Conservation (phyloP, 2,888 invertebrate species). For the Gibbula magus region DNA sequence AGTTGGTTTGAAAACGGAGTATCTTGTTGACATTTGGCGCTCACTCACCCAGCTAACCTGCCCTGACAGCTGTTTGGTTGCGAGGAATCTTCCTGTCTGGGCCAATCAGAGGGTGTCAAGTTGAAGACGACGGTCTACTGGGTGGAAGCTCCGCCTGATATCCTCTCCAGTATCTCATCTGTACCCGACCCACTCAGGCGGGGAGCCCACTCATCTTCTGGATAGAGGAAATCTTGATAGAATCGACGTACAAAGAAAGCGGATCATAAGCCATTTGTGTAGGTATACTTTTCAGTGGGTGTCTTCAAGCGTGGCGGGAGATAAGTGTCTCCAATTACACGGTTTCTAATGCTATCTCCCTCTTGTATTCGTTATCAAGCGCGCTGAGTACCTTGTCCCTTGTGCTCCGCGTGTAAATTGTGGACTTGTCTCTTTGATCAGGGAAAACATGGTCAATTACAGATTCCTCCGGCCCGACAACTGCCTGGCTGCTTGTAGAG, state of each 20-base stretch:
- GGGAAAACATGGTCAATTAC: conserved; percentile 15
- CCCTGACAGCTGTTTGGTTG: conserved; percentile 20
- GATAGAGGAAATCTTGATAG: conserved; percentile 11
- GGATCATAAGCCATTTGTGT: not conserved
- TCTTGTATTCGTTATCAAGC: not conserved
- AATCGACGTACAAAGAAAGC: not conserved
- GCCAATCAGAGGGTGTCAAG: conserved; percentile 3
- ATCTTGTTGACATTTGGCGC: conserved; percentile 12
- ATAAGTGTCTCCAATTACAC: conserved; percentile 21
- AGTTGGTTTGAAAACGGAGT: conserved; percentile 18
- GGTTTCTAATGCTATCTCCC: conserved; percentile 5
- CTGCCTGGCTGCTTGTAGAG: not conserved
- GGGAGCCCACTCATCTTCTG: not conserved
- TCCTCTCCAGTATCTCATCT: not conserved
- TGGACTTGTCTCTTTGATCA: conserved; percentile 17
- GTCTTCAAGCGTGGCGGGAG: conserved; percentile 1
- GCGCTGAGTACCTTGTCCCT: not conserved
- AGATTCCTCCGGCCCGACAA: not conserved
- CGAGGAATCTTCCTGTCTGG: not conserved
- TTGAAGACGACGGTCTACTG: not conserved
- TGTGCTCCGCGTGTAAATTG: not conserved
- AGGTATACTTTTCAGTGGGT: conserved; percentile 9
- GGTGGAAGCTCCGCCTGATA: not conserved
- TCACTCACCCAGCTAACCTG: conserved; percentile 6
- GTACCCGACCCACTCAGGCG: not conserved